Conservation (phyloP, 2,797 vertebrate genomes). For the Heliangelus exortis region DNA sequence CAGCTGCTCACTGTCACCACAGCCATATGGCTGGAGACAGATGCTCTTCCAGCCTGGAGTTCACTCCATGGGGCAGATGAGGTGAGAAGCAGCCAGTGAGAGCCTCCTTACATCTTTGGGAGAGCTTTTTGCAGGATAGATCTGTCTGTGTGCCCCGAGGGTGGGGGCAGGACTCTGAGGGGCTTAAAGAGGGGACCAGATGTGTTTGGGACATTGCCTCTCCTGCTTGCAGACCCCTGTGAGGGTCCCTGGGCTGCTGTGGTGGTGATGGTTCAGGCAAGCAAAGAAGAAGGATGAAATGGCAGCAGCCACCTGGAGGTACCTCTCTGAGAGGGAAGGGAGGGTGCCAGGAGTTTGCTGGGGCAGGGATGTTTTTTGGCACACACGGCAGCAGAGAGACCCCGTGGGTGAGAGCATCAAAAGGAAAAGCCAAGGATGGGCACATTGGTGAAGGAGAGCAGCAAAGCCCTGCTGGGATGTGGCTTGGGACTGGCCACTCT, state of each 20-base stretch:
- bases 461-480: neutral
- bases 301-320: neutral
- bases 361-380: neutral
- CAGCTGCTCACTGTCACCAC: neutral
- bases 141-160: rapidly evolving
- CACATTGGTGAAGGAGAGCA: rapidly evolving
- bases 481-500: rapidly evolving
- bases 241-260: rapidly evolving
- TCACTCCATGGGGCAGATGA: neutral
- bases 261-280: neutral
- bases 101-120: neutral
- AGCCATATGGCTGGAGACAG: rapidly evolving
- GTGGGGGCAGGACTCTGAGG: rapidly evolving
- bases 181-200: rapidly evolving
- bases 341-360: rapidly evolving
- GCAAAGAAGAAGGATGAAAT: rapidly evolving
- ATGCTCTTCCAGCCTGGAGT: neutral
- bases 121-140: rapidly evolving
- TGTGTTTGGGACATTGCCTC: rapidly evolving
- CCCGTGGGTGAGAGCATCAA: neutral
- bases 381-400: neutral
- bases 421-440: rapidly evolving
- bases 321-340: neutral
- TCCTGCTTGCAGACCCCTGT: neutral
- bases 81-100: rapidly evolving